Percentiles rank a stretch among this genome's conserved stretches.
Evolutionary conservation across 2,888 invertebrate genomes (phyloP).

Genomic region (Tenthredo notha): DNA sequence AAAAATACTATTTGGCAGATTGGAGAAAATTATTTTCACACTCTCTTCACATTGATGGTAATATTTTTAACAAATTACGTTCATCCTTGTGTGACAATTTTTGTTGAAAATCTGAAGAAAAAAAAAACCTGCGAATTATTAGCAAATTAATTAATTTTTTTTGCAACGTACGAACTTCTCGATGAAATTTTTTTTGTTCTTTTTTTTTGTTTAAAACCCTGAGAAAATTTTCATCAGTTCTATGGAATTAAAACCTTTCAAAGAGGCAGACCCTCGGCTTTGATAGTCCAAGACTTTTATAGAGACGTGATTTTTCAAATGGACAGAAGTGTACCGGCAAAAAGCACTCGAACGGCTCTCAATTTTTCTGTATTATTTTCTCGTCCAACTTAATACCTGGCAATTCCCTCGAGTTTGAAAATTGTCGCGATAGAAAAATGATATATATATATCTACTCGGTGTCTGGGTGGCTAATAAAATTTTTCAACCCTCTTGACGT

Average conservation of each 20-base stretch:
- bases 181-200: background rate
- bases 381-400: background rate
- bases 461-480: no score
- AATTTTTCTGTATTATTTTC: background rate
- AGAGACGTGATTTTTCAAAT: background rate
- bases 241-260: background rate
- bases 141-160: background rate
- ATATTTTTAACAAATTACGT: background rate
- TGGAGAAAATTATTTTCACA: background rate
- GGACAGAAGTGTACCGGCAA: background rate
- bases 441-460: no score
- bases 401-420: no score
- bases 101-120: background rate
- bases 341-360: background rate
- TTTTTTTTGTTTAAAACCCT: background rate
- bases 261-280: background rate
- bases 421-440: no score
- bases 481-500: no score
- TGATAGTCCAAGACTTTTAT: background rate
- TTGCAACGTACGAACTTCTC: background rate
- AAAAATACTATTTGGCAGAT: background rate
- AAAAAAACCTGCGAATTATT: no score
- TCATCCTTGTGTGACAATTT: background rate
- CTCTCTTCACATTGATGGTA: background rate
- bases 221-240: background rate